Conservation (phyloP, 2,888 invertebrate genomes). For the Philopedon plagiatum region DNA sequence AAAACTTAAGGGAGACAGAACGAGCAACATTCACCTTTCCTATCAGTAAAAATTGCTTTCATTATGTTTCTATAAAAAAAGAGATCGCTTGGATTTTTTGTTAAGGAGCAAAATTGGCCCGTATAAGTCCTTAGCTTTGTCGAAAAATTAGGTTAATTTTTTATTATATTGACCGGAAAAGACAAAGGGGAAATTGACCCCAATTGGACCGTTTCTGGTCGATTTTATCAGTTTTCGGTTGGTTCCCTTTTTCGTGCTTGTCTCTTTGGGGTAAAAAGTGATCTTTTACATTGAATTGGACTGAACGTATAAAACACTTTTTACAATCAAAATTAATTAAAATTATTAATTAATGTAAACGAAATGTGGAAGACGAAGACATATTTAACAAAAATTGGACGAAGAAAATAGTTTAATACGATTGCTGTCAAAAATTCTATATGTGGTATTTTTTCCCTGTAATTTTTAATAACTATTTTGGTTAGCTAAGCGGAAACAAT, state of each 20-base stretch:
- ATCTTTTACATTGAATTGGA: no score
- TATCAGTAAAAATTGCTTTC: conserved; percentile 48
- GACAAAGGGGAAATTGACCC: conserved; percentile 23
- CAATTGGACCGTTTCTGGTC: conserved; percentile 13
- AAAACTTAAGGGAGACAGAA: conserved; percentile 39
- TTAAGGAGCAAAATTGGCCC: conserved; percentile 28
- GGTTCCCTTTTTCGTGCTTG: conserved; percentile 4
- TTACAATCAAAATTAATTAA: no score
- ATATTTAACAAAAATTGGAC: no score
- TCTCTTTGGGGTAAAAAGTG: not conserved
- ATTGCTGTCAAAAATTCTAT: no score
- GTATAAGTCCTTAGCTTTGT: not conserved
- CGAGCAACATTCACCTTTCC: conserved; percentile 46
- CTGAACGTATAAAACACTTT: no score
- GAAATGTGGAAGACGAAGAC: no score
- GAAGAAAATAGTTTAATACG: no score
- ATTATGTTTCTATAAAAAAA: conserved; percentile 41
- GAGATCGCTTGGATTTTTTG: conserved; percentile 27
- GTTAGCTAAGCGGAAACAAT: no score
- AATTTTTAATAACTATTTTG: no score
- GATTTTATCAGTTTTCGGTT: conserved; percentile 14
- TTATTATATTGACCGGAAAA: conserved; percentile 20
- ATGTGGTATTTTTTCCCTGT: no score
- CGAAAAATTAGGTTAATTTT: conserved; percentile 44
- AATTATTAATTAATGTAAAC: no score